Evolutionary conservation across 1,140 invertebrate genomes (phyloP).

Genomic region (Tribolium madens): DNA sequence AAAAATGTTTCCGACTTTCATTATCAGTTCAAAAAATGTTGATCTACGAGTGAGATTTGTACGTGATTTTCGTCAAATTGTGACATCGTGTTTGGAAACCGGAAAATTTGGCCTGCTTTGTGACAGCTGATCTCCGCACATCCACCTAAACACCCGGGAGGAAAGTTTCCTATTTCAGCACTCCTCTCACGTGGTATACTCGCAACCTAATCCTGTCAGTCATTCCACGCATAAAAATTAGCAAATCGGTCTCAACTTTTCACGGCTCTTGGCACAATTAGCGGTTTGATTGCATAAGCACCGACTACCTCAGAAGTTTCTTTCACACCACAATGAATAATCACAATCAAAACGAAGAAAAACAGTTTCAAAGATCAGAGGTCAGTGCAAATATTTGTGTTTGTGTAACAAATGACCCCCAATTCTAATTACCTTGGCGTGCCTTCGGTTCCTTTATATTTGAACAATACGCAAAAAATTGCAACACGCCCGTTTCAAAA

Average conservation of each 20-base stretch:
- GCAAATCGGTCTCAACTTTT: conserved; percentile 10
- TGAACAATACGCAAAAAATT: conserved; percentile 33
- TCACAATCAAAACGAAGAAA: conserved; percentile 21
- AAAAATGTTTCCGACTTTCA: conserved; percentile 25
- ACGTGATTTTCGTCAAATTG: conserved; percentile 37
- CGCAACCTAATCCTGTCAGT: conserved; percentile 13
- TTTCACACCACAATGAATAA: conserved; percentile 24
- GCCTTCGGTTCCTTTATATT: background rate
- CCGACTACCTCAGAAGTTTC: conserved; percentile 31
- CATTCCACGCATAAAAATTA: conserved; percentile 14
- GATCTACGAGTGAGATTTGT: conserved; percentile 27
- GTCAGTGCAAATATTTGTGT: conserved; percentile 32
- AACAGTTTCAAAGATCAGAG: conserved; percentile 17
- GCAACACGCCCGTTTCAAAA: conserved; percentile 5
- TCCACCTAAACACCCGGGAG: background rate
- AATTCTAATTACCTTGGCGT: conserved; percentile 25
- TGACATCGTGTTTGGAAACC: conserved; percentile 23
- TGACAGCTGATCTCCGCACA: conserved; percentile 1
- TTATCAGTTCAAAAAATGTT: conserved; percentile 7
- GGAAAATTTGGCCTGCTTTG: conserved; percentile 29
- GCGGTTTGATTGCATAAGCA: conserved; percentile 30
- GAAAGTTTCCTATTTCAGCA: no score
- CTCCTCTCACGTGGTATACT: conserved; percentile 7
- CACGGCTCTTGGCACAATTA: conserved; percentile 33
- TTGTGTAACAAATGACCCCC: conserved; percentile 31